Conservation (phyloP, 2,113 vertebrate species). For the Psittacus erithacus region DNA sequence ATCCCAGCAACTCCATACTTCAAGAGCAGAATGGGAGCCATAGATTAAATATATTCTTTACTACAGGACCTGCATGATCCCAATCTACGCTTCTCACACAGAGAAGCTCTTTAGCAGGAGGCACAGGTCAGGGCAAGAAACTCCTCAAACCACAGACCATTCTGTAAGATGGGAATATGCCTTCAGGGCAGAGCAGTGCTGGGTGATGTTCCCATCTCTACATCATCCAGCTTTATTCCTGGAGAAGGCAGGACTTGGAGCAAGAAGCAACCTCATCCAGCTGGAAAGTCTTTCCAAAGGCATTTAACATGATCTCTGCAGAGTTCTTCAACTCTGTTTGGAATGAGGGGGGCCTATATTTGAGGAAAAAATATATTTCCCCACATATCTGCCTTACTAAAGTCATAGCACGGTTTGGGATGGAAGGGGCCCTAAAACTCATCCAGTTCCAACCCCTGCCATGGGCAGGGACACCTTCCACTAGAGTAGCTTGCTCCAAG, state of each 20-base stretch:
- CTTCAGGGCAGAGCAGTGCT: neutral
- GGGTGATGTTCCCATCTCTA: neutral
- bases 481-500: no score
- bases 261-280: neutral
- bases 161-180: neutral
- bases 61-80: neutral
- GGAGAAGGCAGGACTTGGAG: neutral
- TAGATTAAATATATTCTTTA: neutral
- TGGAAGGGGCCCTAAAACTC: neutral
- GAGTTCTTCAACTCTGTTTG: neutral
- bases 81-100: neutral
- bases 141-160: neutral
- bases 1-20: neutral
- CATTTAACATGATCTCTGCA: neutral
- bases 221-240: neutral
- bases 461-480: no score
- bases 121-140: neutral
- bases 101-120: neutral
- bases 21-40: neutral
- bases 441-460: neutral
- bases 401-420: neutral
- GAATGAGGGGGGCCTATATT: neutral
- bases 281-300: neutral
- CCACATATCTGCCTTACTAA: rapidly evolving
- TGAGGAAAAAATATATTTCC: neutral